Base-by-base conservation (phyloP, 2,797 vertebrate species). In the Ispidina lecontei region DNA sequence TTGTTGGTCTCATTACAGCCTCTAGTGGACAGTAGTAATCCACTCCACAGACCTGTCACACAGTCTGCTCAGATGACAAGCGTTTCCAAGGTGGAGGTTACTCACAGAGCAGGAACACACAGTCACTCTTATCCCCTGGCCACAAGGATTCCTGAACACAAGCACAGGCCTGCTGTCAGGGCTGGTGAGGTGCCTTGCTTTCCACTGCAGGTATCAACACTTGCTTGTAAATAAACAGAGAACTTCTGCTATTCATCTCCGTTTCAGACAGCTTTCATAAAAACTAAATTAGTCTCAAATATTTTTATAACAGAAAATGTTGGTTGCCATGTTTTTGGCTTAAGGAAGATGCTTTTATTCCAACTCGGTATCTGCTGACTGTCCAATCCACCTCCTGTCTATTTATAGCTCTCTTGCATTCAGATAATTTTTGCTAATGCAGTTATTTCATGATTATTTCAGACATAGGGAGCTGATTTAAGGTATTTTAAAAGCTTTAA, bases 1-100 rank as follows among this genome's bases (percentile, higher is more conserved):
- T 97, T 96, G 96, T 93, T 96, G 96, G 97, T 98, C 97, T 98
- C 98, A 95, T 96, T 96, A 98, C 97, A 98, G 97, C 97, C 97
- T 98, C 97, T 98, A 98, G 97, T 97, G 98, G 97, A 97, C 97
- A 91, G 96, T 91, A 96, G 84, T 90, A 91, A 97, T 86, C 91
- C 92, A 91, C 95, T 91, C 95, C 94, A 95, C 90, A 95, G 94
- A 78, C 52, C 88, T 95, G 74, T 90, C 92, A 76, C 5, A 49
- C 33, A 25, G 28, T 71, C 73, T 89, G 55, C 76, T 93, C 82
- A 51, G 12, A 72, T 81, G 84, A 95, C 91, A 87, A 70, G 86
- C 13, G 0, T 81, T 86, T 69, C 33, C 83, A 82, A 96, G 88
- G 95, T 84, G 84, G 90, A 96, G 80, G 91, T 81, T 93, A 83